phyloP scores from a whole-genome alignment of 1,140 invertebrate genomes.

The Antheraea mylitta region DNA sequence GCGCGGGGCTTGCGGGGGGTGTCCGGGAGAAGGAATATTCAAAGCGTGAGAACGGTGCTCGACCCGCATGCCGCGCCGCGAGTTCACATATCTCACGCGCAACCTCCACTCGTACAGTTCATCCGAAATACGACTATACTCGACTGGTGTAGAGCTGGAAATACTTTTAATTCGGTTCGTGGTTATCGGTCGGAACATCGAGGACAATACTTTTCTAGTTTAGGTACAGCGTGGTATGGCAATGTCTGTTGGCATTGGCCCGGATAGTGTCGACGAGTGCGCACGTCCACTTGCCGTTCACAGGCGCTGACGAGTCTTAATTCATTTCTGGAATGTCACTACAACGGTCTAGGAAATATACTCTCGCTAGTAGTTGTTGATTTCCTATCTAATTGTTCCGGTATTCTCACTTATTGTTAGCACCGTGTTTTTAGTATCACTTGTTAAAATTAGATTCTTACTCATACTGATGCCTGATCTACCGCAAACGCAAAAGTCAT shows the following conservation, averaged over 20 bases:
- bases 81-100: conserved; percentile 77
- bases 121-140: conserved; percentile 44
- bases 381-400: background rate
- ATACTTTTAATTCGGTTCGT: conserved; percentile 31
- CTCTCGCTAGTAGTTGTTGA: background rate
- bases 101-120: conserved; percentile 46
- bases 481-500: conserved; percentile 50
- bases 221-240: conserved; percentile 47
- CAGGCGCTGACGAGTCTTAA: conserved; percentile 27
- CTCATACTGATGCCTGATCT: conserved; percentile 47
- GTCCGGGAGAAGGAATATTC: conserved; percentile 73
- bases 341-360: background rate
- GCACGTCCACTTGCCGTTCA: conserved; percentile 54
- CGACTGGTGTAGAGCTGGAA: conserved; percentile 34
- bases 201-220: conserved; percentile 78
- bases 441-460: background rate
- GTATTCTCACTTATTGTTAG: background rate
- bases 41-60: conserved; percentile 76
- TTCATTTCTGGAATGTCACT: conserved; percentile 14
- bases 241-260: conserved; percentile 67
- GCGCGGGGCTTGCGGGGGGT: conserved; percentile 33
- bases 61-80: conserved; percentile 73
- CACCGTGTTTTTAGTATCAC: background rate
- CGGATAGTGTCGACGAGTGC: conserved; percentile 68
- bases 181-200: conserved; percentile 74